phyloP scores from a whole-genome alignment of 2,797 vertebrate species.

The Astyanax mexicanus region DNA sequence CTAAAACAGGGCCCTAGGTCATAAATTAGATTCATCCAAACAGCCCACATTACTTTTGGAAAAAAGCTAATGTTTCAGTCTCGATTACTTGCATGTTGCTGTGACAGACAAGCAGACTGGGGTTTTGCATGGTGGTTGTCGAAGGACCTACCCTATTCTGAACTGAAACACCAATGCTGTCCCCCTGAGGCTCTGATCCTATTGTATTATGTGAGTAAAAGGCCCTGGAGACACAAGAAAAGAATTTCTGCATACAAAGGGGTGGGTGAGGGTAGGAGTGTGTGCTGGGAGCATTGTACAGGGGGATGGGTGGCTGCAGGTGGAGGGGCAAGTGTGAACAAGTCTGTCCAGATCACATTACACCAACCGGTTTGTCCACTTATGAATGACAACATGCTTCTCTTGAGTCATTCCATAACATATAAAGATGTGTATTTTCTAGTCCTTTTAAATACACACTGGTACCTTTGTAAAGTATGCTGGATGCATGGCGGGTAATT shows the following conservation, averaged over 20 bases:
- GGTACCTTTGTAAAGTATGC: no score
- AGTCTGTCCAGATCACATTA: constrained; percentile 51
- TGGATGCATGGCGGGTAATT: no score
- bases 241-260: constrained; percentile 69
- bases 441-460: background rate
- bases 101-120: background rate
- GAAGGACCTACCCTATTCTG: background rate
- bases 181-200: background rate
- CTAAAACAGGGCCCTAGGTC: no score
- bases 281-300: background rate
- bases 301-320: constrained; percentile 25
- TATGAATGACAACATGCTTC: constrained; percentile 23
- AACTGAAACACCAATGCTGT: background rate
- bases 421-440: no score
- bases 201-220: constrained; percentile 19
- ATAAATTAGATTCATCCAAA: no score
- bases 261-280: constrained; percentile 21
- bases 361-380: constrained; percentile 53
- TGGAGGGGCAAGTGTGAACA: constrained; percentile 59
- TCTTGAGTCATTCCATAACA: background rate
- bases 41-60: no score
- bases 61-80: no score
- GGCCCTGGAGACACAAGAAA: constrained; percentile 44
- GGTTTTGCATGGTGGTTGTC: background rate
- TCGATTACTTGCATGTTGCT: background rate